Base-by-base conservation (phyloP, 2,888 invertebrate species). In the Dasypogon diadema region DNA sequence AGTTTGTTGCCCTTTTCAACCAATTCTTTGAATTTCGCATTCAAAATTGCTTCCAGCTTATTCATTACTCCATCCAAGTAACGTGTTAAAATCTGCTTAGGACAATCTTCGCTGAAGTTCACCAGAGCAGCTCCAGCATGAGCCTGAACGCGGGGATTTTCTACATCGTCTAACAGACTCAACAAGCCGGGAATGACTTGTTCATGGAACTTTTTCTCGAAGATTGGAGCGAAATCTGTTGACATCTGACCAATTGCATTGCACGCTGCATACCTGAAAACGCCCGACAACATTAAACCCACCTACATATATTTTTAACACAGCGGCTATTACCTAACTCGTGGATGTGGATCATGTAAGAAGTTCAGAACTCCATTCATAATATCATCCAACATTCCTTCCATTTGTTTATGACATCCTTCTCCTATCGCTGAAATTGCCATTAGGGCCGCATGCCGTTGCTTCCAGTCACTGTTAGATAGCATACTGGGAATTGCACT, bases 231-330 rank as follows among this genome's bases (percentile, higher is more conserved):
- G 87, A 99, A 99, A 87, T 99, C 99, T 0, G 98, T 96, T 0
- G 98, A 95, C 96, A 99, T 97, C 87, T 99, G 99, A 6, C 99
- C 99, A 55, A 99, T 91, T 18, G 99, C 98, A 87, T 99, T 99
- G 84, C 99, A 99, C 18, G 98, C 96, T 2, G 99, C 99, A 84
- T 98, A 98, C 76, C 99, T 76, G 37, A 12, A 12, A 90, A 83
- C 82, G n/a, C n/a, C n/a, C n/a, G n/a, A 80, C n/a, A n/a, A 65
- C 42, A 73, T 58, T 24, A 18, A n/a, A 34, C 18, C 37, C 37
- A 8, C 10, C 10, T 37, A 8, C 10, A 37, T 37, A 37, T 10
- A 37, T 8, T 10, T 37, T 10, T 37, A 37, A 10, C n/a, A n/a
- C n/a, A n/a, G n/a, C n/a, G n/a, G 26, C 6, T 46, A 12, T 34